A percentile compares a stretch with the other conserved stretches of the same genome.
phyloP scores from a whole-genome alignment of 2,113 vertebrate genomes.

The Scomber colias region DNA sequence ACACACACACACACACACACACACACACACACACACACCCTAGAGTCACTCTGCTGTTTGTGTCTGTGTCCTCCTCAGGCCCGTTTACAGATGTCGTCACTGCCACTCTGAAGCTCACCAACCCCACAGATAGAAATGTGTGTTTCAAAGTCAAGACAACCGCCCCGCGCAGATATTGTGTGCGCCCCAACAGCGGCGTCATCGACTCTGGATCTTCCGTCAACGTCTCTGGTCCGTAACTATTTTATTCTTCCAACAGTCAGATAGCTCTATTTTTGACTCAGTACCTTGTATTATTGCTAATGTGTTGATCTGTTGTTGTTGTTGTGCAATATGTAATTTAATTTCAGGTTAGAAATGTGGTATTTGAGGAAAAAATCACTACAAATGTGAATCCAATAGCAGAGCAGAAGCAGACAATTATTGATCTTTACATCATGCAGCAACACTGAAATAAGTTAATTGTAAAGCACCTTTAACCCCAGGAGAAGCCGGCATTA shows the following conservation, averaged over 20 bases:
- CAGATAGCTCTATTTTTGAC: neutral
- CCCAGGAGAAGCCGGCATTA: neutral
- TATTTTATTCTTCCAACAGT: neutral
- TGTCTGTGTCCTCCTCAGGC: conserved; percentile 80
- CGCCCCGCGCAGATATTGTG: conserved; percentile 95
- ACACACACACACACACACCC: neutral
- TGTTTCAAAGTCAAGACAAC: conserved; percentile 99
- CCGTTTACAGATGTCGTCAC: conserved; percentile 97
- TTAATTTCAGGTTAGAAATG: neutral
- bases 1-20: neutral
- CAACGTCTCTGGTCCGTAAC: conserved; percentile 91
- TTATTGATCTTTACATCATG: conserved; percentile 11
- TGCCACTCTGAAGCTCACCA: conserved; percentile 94
- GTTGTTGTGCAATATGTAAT: neutral
- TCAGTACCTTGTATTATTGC: neutral
- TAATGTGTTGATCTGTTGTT: neutral
- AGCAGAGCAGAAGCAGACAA: neutral
- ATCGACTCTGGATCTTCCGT: conserved; percentile 92
- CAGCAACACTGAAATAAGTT: neutral
- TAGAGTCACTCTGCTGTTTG: conserved; percentile 16
- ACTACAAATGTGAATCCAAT: neutral
- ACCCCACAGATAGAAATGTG: conserved; percentile 94
- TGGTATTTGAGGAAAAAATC: neutral
- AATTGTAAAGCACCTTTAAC: neutral
- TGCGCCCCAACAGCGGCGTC: conserved; percentile 96